Evolutionary conservation across 2,888 invertebrate species (phyloP).

Genomic region (Achlya flavicornis): DNA sequence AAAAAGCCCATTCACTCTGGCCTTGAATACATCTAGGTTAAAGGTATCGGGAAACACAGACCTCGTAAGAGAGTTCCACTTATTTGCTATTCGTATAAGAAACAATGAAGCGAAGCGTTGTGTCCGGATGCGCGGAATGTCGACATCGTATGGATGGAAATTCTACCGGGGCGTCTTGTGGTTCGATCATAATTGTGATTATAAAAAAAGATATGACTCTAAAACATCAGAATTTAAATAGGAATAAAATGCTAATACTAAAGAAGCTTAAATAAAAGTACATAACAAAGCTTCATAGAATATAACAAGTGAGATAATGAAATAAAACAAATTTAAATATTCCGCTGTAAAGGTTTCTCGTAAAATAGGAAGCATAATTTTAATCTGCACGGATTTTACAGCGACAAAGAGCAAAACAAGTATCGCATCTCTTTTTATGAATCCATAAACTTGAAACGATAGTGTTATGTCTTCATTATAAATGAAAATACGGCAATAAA

Average conservation of each 20-base stretch:
- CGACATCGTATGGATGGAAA: too few species aligned
- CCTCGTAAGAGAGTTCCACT: too few species aligned
- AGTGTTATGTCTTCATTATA: conserved; percentile 29
- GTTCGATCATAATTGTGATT: too few species aligned
- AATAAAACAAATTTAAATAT: background rate
- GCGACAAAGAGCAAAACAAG: conserved; percentile 29
- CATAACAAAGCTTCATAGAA: background rate
- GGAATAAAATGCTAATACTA: too few species aligned
- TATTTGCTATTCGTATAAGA: too few species aligned
- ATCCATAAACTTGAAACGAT: conserved; percentile 34
- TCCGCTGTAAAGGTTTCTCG: conserved; percentile 19
- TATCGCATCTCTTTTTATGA: conserved; percentile 13
- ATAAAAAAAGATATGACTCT: background rate
- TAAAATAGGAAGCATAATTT: conserved; percentile 43
- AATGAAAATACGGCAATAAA: conserved; percentile 12
- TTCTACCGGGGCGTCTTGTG: too few species aligned
- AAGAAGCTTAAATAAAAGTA: background rate
- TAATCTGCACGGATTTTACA: conserved; percentile 40
- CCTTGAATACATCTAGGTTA: too few species aligned
- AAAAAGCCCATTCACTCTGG: too few species aligned
- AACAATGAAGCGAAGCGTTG: too few species aligned
- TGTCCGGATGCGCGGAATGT: too few species aligned
- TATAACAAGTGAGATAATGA: background rate
- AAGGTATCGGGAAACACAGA: too few species aligned
- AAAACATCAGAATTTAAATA: too few species aligned